A percentile compares a stretch with the other conserved stretches of the same genome.
phyloP scores from a whole-genome alignment of 2,797 vertebrate genomes.

The Columba guinea region DNA sequence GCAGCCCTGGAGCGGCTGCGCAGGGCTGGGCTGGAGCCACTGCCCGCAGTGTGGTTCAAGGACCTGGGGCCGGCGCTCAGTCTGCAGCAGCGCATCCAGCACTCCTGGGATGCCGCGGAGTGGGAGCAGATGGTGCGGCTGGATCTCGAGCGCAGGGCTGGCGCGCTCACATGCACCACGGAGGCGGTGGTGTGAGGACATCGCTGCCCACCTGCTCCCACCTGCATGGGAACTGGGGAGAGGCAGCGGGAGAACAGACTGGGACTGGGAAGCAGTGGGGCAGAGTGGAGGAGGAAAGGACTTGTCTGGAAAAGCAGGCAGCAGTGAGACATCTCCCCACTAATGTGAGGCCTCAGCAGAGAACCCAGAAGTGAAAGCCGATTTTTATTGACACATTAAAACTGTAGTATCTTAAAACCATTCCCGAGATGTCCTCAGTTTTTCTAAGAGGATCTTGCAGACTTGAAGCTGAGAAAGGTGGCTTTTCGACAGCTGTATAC shows the following conservation, averaged over 20 bases:
- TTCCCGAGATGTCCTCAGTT: background rate
- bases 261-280: fast-evolving
- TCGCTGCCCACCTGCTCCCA: too few species aligned
- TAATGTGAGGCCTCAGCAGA: fast-evolving
- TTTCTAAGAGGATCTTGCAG: background rate
- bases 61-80: too few species aligned
- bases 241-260: background rate
- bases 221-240: background rate
- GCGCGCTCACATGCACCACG: too few species aligned
- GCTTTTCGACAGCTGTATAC: background rate
- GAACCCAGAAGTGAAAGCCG: fast-evolving
- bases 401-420: background rate
- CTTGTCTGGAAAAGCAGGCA: background rate
- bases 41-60: background rate
- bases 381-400: background rate
- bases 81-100: background rate
- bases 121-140: background rate
- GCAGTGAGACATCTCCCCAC: fast-evolving
- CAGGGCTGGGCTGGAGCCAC: background rate
- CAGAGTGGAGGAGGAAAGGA: background rate
- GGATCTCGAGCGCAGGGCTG: too few species aligned
- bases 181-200: too few species aligned
- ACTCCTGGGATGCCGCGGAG: background rate
- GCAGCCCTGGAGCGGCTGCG: background rate
- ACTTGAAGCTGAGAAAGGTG: background rate